phyloP scores from a whole-genome alignment of 2,797 vertebrate species.

The Ptychobarbus kaznakovi region DNA sequence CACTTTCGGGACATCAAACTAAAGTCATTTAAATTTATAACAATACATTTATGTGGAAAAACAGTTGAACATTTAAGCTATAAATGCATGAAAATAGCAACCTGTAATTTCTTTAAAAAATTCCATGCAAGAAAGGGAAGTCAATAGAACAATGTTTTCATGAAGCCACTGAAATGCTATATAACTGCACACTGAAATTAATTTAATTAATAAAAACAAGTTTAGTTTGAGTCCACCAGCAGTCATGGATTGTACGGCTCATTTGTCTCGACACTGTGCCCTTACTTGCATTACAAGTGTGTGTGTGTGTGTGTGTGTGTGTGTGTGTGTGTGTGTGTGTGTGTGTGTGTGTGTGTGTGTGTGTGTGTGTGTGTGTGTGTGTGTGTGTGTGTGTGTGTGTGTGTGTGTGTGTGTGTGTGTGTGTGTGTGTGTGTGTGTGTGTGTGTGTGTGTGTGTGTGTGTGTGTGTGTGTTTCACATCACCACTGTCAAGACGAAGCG shows the following conservation, averaged over 20 bases:
- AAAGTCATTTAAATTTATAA: background rate
- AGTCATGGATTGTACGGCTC: conserved; percentile 4
- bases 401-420: conserved; percentile 44
- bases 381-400: conserved; percentile 37
- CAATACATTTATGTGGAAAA: background rate
- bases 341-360: conserved; percentile 41
- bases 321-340: conserved; percentile 40
- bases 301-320: conserved; percentile 42
- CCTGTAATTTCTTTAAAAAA: background rate
- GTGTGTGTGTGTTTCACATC: conserved; percentile 39
- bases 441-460: too few relatives aligned
- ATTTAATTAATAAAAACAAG: conserved; percentile 22
- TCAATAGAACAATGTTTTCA: background rate
- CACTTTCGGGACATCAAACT: background rate
- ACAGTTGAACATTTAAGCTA: background rate
- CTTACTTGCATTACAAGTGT: conserved; percentile 39
- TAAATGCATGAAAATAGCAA: background rate
- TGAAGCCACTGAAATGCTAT: background rate
- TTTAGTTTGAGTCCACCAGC: conserved; percentile 12
- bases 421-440: conserved; percentile 40
- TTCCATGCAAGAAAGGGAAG: background rate
- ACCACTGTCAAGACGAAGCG: conserved; percentile 19
- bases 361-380: conserved; percentile 42
- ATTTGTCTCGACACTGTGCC: conserved; percentile 41
- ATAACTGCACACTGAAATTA: background rate